Evolutionary conservation across 2,888 invertebrate genomes (phyloP), one percentile per base, ranked within the genome.

Genomic region (Azorinus chamasolen): DNA sequence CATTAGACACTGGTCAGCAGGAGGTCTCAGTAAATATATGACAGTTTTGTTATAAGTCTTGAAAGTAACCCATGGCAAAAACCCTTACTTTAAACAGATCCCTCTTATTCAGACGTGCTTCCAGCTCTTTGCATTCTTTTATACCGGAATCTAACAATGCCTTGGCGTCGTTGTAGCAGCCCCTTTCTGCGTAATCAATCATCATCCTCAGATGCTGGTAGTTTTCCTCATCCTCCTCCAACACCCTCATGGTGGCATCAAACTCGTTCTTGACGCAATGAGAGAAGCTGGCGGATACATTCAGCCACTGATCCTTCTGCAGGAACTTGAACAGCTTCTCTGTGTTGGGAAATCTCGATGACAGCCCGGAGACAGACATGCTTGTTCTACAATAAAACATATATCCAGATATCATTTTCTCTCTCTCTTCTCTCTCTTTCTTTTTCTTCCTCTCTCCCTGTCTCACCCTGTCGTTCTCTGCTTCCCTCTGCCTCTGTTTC

Each of bases 321-420:
- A 79, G 50, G 61, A 72, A 79, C 20, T 16, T 24, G 18, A 79
- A 65, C n/a, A 79, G 61, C 37, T 72, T 71, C 25, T 75, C 79
- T 4, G 61, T 50, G 43, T 72, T 79, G 10, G 32, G 32, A 32
- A 32, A 6, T 32, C 10, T 32, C 32, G 32, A 32, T 10, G 32
- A 10, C 10, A 4, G 32, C 4, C 5, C 32, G 32, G 32, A 32
- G 32, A 32, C 5, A 4, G 32, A 4, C 32, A 32, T 32, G 32
- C 32, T 32, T 32, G 10, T 4, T 32, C 32, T 32, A 10, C 32
- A 32, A 32, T 6, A 32, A 10, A 32, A n/a, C n/a, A n/a, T n/a
- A n/a, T n/a, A n/a, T n/a, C n/a, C n/a, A n/a, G n/a, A n/a, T n/a
- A n/a, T n/a, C n/a, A n/a, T n/a, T n/a, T n/a, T n/a, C n/a, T n/a